These are phyloP conservation scores for Macroglossus sobrinus DNA, from an alignment of 2,113 vertebrate species.

Conservation along the genomic window DNA sequence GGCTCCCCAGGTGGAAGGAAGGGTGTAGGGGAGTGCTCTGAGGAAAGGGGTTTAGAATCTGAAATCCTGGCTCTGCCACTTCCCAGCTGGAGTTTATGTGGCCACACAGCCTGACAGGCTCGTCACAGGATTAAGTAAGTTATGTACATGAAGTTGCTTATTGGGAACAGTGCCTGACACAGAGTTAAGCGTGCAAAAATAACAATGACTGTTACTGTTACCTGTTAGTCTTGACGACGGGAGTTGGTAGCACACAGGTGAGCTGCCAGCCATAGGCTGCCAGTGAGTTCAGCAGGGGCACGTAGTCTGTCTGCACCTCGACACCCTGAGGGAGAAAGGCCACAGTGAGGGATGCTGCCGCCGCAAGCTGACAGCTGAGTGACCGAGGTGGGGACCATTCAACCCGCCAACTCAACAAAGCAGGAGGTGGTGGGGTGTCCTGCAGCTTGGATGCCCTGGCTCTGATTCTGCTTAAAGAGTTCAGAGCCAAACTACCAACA, in stretches of 20 bases:
- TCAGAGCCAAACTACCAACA: conserved; percentile 25
- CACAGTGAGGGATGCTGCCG: conserved; percentile 13
- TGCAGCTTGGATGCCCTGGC: accelerated
- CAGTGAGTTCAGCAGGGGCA: conserved; percentile 95
- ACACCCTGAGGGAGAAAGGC: conserved; percentile 85
- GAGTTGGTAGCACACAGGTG: conserved; percentile 96
- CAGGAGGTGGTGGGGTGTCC: neutral
- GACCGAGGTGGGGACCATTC: accelerated
- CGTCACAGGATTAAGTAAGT: no score
- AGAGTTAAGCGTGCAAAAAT: accelerated
- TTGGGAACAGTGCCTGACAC: accelerated
- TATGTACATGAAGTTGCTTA: accelerated
- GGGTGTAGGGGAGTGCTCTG: no score
- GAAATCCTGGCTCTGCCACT: no score
- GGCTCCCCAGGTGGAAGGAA: neutral
- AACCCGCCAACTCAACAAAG: neutral
- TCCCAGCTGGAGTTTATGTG: neutral
- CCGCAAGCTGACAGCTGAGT: neutral
- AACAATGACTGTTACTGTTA: conserved; percentile 57
- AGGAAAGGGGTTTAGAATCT: accelerated
- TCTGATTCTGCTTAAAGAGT: neutral
- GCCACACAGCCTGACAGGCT: neutral
- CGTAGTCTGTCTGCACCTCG: conserved; percentile 95
- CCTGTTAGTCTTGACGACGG: conserved; percentile 95
- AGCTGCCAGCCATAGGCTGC: conserved; percentile 96